A percentile compares a stretch with the other conserved stretches of the same genome.
Evolutionary conservation across 2,113 vertebrate genomes (phyloP).

Genomic region (Zosterops borbonicus): DNA sequence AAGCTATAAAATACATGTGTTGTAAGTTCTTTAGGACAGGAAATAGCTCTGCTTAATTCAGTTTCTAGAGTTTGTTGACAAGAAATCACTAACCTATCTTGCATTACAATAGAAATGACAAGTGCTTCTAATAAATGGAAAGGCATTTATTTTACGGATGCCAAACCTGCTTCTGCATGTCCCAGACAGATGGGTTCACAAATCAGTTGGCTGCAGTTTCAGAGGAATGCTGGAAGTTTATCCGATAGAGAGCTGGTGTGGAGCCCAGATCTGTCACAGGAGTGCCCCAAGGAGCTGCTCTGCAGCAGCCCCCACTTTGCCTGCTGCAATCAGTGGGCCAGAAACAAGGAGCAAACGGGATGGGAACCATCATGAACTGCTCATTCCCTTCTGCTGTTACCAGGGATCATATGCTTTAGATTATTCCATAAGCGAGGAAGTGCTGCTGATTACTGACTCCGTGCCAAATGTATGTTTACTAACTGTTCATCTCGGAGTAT

Average conservation of each 20-base stretch:
- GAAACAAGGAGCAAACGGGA: background rate
- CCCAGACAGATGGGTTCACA: conserved; percentile 19
- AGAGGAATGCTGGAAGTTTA: background rate
- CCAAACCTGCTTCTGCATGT: background rate
- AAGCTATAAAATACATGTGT: background rate
- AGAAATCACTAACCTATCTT: conserved; percentile 4
- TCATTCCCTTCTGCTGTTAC: background rate
- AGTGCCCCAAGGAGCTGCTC: background rate
- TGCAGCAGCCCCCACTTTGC: background rate
- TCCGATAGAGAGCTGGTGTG: background rate
- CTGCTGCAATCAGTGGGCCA: background rate
- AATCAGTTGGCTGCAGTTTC: conserved; percentile 12
- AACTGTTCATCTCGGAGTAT: background rate
- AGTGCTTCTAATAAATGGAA: background rate
- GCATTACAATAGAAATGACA: background rate
- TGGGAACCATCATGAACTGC: background rate
- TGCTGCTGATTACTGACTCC: background rate
- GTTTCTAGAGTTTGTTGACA: background rate
- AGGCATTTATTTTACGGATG: background rate
- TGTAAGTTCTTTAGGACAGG: background rate
- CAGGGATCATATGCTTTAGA: background rate
- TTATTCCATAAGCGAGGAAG: background rate
- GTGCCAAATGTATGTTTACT: background rate
- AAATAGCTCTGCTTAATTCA: background rate
- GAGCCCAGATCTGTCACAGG: background rate